phyloP scores from a whole-genome alignment of 2,888 invertebrate species.

The Ferdinandea cuprea region DNA sequence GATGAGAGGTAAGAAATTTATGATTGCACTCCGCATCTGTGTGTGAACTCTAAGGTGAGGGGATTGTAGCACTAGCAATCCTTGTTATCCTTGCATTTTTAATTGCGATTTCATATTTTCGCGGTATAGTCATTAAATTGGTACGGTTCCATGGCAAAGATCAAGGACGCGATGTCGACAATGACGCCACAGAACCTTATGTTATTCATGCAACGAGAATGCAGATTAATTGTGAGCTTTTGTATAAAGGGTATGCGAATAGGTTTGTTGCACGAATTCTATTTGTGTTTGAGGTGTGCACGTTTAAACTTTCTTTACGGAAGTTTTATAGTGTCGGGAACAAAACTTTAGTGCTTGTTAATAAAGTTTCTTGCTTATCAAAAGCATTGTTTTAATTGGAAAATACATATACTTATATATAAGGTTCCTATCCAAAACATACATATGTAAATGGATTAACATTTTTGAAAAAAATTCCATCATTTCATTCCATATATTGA shows the following conservation, averaged over 20 bases:
- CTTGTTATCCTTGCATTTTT: slow-evolving; percentile 44
- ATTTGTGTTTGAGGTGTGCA: too few species aligned
- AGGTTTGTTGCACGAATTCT: background rate
- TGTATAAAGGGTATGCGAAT: background rate
- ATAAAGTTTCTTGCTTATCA: too few species aligned
- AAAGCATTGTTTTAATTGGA: too few species aligned
- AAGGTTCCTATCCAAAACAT: too few species aligned
- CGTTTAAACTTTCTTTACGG: too few species aligned
- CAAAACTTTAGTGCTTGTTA: too few species aligned
- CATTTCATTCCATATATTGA: too few species aligned
- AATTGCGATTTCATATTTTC: slow-evolving; percentile 36
- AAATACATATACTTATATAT: too few species aligned
- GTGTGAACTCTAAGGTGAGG: slow-evolving; percentile 16
- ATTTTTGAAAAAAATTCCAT: too few species aligned
- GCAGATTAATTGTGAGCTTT: background rate
- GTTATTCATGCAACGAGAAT: background rate
- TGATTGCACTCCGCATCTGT: slow-evolving; percentile 46
- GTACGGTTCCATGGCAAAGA: slow-evolving; percentile 7
- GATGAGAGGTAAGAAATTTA: slow-evolving; percentile 58
- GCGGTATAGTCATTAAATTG: slow-evolving; percentile 31
- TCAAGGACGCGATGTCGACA: slow-evolving; percentile 21
- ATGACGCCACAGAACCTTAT: background rate
- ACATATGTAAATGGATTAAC: too few species aligned
- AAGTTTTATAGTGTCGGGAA: too few species aligned
- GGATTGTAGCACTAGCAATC: background rate